Evolutionary conservation across 92 coral and sea anemone genomes (phyloP).

Genomic region (Virgularia gustaviana): DNA sequence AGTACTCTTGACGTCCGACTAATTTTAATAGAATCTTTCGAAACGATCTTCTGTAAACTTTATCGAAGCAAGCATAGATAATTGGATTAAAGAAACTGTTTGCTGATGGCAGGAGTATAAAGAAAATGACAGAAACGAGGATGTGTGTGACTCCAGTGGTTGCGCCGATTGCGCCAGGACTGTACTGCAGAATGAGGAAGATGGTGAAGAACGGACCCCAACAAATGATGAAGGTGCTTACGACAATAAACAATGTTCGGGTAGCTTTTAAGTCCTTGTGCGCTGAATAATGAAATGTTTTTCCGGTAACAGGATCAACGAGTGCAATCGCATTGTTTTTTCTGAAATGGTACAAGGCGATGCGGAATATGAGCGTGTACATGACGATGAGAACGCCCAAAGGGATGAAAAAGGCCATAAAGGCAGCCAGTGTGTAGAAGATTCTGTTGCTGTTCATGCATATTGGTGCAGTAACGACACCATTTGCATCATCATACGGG

Average conservation of each 20-base stretch:
- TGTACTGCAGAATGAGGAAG: conserved; percentile 66
- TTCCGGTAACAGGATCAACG: conserved; percentile 35
- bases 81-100: conserved; percentile 92
- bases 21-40: conserved; percentile 61
- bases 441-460: conserved; percentile 64
- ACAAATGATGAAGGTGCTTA: conserved; percentile 84
- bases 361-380: conserved; percentile 71
- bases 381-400: conserved; percentile 63
- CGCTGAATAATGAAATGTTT: conserved; percentile 39
- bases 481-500: conserved; percentile 37
- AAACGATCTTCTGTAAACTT: conserved; percentile 80
- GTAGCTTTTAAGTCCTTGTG: conserved; percentile 90
- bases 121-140: conserved; percentile 37
- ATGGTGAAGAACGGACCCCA: conserved; percentile 92
- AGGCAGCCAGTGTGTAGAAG: conserved; percentile 85
- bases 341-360: conserved; percentile 80
- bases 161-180: not conserved
- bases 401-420: conserved; percentile 77
- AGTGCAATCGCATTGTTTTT: conserved; percentile 61
- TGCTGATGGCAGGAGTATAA: conserved; percentile 65
- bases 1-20: conserved; percentile 26
- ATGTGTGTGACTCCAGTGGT: conserved; percentile 33
- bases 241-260: conserved; percentile 79
- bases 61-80: conserved; percentile 91
- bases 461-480: not conserved